phyloP scores from a whole-genome alignment of 2,797 vertebrate genomes.

The Florisuga fusca region DNA sequence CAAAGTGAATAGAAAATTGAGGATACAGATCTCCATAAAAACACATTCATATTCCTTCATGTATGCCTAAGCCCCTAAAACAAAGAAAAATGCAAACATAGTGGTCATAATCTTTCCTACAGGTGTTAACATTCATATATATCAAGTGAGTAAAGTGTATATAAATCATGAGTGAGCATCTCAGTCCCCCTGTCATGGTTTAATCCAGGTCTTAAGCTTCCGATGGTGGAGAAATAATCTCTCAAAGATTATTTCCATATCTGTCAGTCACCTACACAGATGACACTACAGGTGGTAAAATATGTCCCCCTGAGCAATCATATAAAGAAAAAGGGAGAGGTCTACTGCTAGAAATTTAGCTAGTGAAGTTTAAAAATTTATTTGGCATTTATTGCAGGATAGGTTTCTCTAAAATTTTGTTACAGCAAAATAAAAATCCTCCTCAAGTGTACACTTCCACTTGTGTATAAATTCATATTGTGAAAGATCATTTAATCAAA shows the following conservation, averaged over 20 bases:
- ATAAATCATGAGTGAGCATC: background rate
- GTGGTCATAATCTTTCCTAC: constrained; percentile 5
- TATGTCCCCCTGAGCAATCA: background rate
- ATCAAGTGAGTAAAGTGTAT: background rate
- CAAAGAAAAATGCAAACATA: background rate
- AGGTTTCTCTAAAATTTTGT: background rate
- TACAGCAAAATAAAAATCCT: background rate
- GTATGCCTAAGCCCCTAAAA: background rate
- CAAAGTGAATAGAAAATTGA: background rate
- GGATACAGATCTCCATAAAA: background rate
- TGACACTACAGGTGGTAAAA: background rate
- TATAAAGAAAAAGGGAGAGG: background rate
- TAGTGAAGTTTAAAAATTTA: background rate
- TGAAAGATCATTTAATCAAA: background rate
- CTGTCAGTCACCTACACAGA: background rate
- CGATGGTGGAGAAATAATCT: background rate
- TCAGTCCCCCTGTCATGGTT: background rate
- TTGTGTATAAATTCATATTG: background rate
- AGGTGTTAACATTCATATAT: constrained; percentile 3
- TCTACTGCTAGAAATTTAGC: background rate
- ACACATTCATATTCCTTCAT: background rate
- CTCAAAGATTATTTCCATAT: constrained; percentile 15
- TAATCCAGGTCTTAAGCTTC: constrained; percentile 27
- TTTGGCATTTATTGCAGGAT: background rate
- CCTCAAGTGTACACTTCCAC: background rate